Evolutionary conservation across 2,797 vertebrate species (phyloP), one percentile per base, ranked within the genome.

Genomic region (Basileuterus tristriatus): DNA sequence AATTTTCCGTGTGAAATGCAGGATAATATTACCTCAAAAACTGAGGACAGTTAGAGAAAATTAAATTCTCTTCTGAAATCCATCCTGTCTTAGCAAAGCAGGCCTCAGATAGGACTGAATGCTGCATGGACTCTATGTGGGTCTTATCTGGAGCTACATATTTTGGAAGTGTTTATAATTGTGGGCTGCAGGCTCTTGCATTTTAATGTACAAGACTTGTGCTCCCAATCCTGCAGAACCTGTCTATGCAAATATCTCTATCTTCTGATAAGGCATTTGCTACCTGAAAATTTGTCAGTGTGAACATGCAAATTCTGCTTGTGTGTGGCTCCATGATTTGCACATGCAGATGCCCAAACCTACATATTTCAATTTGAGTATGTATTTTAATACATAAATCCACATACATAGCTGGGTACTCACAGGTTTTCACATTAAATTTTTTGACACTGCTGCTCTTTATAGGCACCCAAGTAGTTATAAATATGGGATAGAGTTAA

Each of bases 181-280:
- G 89, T 2, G 9, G 39, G 21, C 50, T 96, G 92, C 39, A 79
- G 63, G 47, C n/a, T 68, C 30, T 77, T 24, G 27, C 3, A 3
- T 87, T 83, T 29, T 71, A 12, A 58, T 36, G 7, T 26, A 8
- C 58, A 41, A 34, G 37, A 22, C 9, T 56, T 74, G n/a, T 44
- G 49, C 34, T 96, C 62, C 49, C 26, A 62, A 2, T 58, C 65
- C 53, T 88, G 84, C 69, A 83, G 53, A 94, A 80, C 72, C 75
- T 37, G 16, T 39, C 72, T 19, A 15, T 75, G 62, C 58, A 87
- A 89, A 75, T 37, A 47, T 6, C 77, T 80, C 58, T 58, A 0
- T 37, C 2, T 3, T 32, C 53, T 77, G 72, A 20, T 86, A 37
- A 75, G 65, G n/a, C 43, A 32, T 83, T 93, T 68, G 26, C 50